Base-by-base conservation (phyloP, 2,797 vertebrate species). In the Rhinichthys osculus region DNA sequence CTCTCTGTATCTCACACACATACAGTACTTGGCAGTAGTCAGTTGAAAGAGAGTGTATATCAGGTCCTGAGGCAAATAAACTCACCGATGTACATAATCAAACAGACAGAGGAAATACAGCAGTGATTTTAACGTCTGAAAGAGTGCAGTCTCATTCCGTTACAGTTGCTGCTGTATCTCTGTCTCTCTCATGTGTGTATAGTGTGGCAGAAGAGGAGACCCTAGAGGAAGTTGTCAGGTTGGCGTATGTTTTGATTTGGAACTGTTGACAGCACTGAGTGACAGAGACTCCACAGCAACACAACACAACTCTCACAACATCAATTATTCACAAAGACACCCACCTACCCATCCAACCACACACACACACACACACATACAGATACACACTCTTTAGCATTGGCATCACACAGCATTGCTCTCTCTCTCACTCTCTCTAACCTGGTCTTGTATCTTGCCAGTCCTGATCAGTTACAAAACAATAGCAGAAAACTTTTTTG, bases 281-380 rank as follows among this genome's bases (percentile, higher is more conserved):
- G 88, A 87, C 88, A 84, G 84, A 84, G 78, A 86, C 83, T 82
- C 73, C 82, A 86, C 85, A 64, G 74, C 67, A 83, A 88, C 76
- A 85, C 87, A 72, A 84, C 84, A 87, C 82, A 89, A 85, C 85
- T 88, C 90, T 89, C 90, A 88, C 85, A 90, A 86, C 88, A 90
- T 90, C 88, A 90, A 90, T 90, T 89, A 90, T 90, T 90, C 86
- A 90, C 87, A 84, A 74, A 67, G 69, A 85, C 86, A 89, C 81
- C 30, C 82, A 79, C 78, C 71, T 80, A 81, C 33, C 30, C 59
- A 11, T 66, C 40, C 64, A 73, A 50, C 64, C 57, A 52, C 77
- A 5, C 66, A 40, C 66, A n/a, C 54, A 54, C 33, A 33, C 66
- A 35, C 69, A 19, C 40, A 42, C 13, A 19, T 6, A n/a, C 10